A percentile compares a stretch with the other conserved stretches of the same genome.
These are phyloP conservation scores for Penaeus vannamei DNA, from an alignment of 1,140 invertebrate genomes.

Conservation along the genomic window DNA sequence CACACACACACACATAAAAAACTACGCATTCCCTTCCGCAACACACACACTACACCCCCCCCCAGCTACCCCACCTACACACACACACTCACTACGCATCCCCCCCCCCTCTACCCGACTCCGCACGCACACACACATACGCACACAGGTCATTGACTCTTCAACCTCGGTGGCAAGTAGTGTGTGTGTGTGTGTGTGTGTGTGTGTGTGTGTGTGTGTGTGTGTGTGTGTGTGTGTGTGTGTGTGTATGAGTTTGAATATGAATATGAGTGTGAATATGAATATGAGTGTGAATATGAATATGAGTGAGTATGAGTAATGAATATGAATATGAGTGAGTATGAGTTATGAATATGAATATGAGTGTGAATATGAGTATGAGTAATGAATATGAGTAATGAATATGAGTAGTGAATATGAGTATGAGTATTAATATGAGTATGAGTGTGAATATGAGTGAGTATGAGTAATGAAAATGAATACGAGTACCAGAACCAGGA, in stretches of 20 bases:
- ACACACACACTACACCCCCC: background rate
- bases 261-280: constrained; percentile 22
- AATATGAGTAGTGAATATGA: no score
- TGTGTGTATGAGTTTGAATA: constrained; percentile 8
- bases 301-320: background rate
- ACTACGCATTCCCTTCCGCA: no score
- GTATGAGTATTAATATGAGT: no score
- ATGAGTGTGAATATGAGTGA: no score
- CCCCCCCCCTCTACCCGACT: background rate
- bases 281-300: background rate
- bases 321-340: background rate
- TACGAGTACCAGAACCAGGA: no score
- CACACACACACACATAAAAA: background rate
- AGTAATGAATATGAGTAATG: no score
- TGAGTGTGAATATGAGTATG: background rate
- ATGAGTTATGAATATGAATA: background rate
- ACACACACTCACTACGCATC: background rate
- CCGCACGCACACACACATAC: constrained; percentile 12
- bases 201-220: background rate
- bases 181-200: background rate
- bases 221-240: background rate
- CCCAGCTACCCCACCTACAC: background rate
- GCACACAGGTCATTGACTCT: constrained; percentile 3
- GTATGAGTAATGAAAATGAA: no score
- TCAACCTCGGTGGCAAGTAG: background rate